A percentile compares a stretch with the other conserved stretches of the same genome.
Conservation (phyloP, 2,888 invertebrate genomes). For the Shargacucullia verbasci region DNA sequence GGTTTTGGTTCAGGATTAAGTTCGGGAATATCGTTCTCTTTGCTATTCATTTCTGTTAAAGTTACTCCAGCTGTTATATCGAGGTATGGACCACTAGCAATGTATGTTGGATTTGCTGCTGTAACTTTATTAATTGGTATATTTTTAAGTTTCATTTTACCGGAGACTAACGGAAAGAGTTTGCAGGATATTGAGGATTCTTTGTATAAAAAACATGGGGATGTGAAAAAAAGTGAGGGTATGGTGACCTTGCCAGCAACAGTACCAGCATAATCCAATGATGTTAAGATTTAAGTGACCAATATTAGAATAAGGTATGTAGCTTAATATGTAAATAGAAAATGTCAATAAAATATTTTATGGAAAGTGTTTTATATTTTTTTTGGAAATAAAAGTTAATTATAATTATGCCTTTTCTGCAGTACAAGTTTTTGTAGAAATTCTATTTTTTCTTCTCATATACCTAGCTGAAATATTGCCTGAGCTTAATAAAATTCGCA, state of each 20-base stretch:
- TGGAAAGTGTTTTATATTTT: too few relatives aligned
- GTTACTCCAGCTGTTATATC: constrained; percentile 63
- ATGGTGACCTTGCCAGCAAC: constrained; percentile 3
- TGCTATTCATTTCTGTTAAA: constrained; percentile 69
- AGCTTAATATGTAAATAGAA: too few relatives aligned
- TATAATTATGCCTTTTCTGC: too few relatives aligned
- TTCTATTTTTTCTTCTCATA: too few relatives aligned
- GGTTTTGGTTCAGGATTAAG: constrained; percentile 71
- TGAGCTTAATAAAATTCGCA: too few relatives aligned
- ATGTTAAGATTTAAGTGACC: too few relatives aligned
- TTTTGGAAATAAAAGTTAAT: too few relatives aligned
- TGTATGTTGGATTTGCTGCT: constrained; percentile 64
- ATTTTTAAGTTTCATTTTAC: constrained; percentile 64
- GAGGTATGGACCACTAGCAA: constrained; percentile 58
- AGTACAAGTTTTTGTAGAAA: too few relatives aligned
- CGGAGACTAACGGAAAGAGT: constrained; percentile 89
- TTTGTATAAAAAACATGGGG: constrained; percentile 53
- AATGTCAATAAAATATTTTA: too few relatives aligned
- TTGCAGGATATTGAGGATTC: constrained; percentile 90
- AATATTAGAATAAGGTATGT: too few relatives aligned
- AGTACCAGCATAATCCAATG: constrained; percentile 7
- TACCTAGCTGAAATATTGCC: too few relatives aligned
- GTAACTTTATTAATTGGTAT: constrained; percentile 58
- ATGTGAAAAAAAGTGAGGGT: constrained; percentile 4
- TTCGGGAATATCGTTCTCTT: constrained; percentile 62